Percentiles rank a stretch among this genome's conserved stretches.
Conservation (phyloP, 53 echinoderm and acorn worm species). For the Temnopleurus reevesii region DNA sequence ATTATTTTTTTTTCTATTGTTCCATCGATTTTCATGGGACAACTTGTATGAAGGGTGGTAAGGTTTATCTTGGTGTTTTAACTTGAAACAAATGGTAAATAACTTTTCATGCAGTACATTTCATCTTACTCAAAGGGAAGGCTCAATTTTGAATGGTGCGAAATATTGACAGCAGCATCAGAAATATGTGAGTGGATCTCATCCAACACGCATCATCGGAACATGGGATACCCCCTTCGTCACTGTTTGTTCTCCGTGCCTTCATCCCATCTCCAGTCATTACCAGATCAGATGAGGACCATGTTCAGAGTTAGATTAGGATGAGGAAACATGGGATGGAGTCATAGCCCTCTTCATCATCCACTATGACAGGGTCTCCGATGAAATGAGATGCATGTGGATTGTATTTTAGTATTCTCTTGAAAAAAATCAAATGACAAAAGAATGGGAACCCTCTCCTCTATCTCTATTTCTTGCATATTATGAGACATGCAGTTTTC, state of each 20-base stretch:
- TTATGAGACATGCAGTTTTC: too few relatives aligned
- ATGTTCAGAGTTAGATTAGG: slow-evolving; percentile 17
- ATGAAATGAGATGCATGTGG: background rate
- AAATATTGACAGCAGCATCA: background rate
- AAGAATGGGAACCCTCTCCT: too few relatives aligned
- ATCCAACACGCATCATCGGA: background rate
- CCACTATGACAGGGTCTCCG: background rate
- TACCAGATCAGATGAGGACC: slow-evolving; percentile 12
- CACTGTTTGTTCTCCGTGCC: slow-evolving; percentile 27
- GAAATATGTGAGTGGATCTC: background rate
- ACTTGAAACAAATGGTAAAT: background rate
- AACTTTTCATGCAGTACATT: background rate
- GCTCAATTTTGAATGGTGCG: background rate
- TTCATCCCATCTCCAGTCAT: background rate
- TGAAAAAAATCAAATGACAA: too few relatives aligned
- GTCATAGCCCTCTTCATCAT: background rate
- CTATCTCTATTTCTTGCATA: too few relatives aligned
- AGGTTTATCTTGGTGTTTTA: background rate
- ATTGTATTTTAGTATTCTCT: background rate
- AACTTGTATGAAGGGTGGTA: too few relatives aligned
- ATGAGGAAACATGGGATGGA: slow-evolving; percentile 8
- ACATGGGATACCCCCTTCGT: slow-evolving; percentile 2
- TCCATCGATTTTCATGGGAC: background rate
- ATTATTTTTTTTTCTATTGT: too few relatives aligned
- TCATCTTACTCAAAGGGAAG: background rate